Conservation (phyloP, 2,797 vertebrate species). For the Myotis planiceps region DNA sequence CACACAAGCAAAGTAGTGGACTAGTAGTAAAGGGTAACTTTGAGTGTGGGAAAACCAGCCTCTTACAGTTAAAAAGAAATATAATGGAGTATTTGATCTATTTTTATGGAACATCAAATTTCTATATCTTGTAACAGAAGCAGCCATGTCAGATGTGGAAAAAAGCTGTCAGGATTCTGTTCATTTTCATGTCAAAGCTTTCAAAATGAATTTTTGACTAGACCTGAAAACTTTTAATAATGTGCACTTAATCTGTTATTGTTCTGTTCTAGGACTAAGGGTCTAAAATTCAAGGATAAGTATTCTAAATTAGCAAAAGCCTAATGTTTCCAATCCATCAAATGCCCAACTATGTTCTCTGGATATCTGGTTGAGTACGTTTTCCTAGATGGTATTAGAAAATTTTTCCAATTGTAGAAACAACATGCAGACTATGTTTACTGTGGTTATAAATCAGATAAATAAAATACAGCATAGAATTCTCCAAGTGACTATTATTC, state of each 20-base stretch:
- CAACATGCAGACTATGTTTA: neutral
- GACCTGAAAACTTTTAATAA: constrained; percentile 64
- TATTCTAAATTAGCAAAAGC: neutral
- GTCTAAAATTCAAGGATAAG: neutral
- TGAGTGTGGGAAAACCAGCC: neutral
- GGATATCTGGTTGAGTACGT: neutral
- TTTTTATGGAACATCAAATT: constrained; percentile 59
- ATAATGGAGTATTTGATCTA: constrained; percentile 3
- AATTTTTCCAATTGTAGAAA: neutral
- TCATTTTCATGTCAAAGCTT: constrained; percentile 73
- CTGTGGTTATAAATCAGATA: neutral
- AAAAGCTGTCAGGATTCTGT: constrained; percentile 72
- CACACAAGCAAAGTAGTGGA: neutral
- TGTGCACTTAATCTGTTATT: constrained; percentile 47
- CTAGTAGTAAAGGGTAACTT: neutral
- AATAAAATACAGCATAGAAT: neutral
- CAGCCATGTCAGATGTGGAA: constrained; percentile 65
- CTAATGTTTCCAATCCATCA: neutral
- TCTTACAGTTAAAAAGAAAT: constrained; percentile 47
- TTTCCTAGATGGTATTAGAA: neutral
- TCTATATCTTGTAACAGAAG: constrained; percentile 63
- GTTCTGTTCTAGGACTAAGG: constrained; percentile 20
- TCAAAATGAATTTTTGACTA: constrained; percentile 78
- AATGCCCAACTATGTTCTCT: neutral
- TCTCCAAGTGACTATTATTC: neutral